Conservation (phyloP, 2,113 vertebrate species). For the Hippocampus comes region DNA sequence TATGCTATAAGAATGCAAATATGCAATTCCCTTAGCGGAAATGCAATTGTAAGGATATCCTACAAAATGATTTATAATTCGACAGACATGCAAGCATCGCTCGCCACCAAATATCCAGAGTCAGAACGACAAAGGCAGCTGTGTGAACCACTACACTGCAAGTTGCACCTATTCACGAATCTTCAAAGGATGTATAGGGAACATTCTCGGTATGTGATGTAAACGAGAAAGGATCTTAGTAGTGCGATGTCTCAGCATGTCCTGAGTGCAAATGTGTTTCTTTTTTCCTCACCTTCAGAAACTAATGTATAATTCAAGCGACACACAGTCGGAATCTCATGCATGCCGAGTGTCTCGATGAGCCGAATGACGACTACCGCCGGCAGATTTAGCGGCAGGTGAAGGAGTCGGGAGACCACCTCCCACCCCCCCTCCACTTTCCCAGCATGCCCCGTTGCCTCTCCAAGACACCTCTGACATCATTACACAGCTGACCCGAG, state of each 20-base stretch:
- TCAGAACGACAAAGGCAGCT: background rate
- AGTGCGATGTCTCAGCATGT: background rate
- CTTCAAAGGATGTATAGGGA: no score
- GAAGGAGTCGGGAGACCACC: background rate
- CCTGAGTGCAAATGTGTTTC: background rate
- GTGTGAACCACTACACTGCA: no score
- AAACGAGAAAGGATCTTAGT: background rate
- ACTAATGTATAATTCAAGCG: background rate
- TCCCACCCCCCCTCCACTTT: constrained; percentile 1
- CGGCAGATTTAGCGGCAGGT: background rate
- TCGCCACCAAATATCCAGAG: background rate
- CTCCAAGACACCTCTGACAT: constrained; percentile 61
- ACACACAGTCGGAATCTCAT: background rate
- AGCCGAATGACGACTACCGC: background rate
- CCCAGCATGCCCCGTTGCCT: constrained; percentile 61
- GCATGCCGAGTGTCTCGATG: background rate
- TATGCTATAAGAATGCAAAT: background rate
- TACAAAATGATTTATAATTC: background rate
- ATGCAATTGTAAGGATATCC: no score
- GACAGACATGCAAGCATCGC: background rate
- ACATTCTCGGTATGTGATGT: background rate
- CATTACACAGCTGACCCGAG: constrained; percentile 58
- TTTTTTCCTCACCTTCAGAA: background rate
- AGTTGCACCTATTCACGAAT: no score
- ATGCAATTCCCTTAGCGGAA: no score